Conservation (phyloP, 2,888 invertebrate species). For the Sesia apiformis region DNA sequence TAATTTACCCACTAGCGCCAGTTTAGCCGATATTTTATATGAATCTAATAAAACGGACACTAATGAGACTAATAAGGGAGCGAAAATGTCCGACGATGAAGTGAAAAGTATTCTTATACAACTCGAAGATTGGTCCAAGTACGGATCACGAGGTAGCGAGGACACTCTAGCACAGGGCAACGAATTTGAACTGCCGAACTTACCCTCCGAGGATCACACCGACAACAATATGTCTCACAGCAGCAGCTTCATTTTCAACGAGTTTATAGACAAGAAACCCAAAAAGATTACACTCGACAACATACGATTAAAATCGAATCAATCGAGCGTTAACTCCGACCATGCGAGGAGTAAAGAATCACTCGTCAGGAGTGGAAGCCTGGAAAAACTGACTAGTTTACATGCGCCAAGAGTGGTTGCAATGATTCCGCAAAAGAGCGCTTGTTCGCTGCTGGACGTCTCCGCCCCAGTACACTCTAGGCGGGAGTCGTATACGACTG, state of each 20-base stretch:
- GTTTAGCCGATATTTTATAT: slow-evolving; percentile 56
- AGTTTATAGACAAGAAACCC: slow-evolving; percentile 65
- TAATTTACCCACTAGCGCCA: slow-evolving; percentile 45
- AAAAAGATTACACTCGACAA: slow-evolving; percentile 62
- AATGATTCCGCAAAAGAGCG: slow-evolving; percentile 18
- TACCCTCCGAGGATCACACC: slow-evolving; percentile 53
- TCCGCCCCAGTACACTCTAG: slow-evolving; percentile 10
- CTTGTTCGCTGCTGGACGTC: slow-evolving; percentile 17
- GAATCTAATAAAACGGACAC: slow-evolving; percentile 50
- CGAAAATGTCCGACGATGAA: slow-evolving; percentile 56
- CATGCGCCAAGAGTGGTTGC: slow-evolving; percentile 24
- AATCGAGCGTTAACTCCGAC: slow-evolving; percentile 36
- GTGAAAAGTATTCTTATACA: slow-evolving; percentile 64
- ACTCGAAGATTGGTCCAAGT: slow-evolving; percentile 65
- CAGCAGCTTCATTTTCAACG: slow-evolving; percentile 58
- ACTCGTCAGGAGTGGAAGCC: slow-evolving; percentile 35
- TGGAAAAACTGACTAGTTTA: slow-evolving; percentile 34
- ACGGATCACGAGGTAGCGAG: slow-evolving; percentile 62
- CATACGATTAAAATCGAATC: slow-evolving; percentile 46
- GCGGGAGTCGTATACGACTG: slow-evolving; percentile 14
- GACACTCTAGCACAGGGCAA: slow-evolving; percentile 64
- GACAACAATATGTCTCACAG: slow-evolving; percentile 24
- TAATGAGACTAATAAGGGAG: slow-evolving; percentile 37
- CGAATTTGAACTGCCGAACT: slow-evolving; percentile 59
- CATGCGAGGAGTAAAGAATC: slow-evolving; percentile 31